Evolutionary conservation across 1,140 invertebrate species (phyloP).

Genomic region (Diabrotica virgifera): DNA sequence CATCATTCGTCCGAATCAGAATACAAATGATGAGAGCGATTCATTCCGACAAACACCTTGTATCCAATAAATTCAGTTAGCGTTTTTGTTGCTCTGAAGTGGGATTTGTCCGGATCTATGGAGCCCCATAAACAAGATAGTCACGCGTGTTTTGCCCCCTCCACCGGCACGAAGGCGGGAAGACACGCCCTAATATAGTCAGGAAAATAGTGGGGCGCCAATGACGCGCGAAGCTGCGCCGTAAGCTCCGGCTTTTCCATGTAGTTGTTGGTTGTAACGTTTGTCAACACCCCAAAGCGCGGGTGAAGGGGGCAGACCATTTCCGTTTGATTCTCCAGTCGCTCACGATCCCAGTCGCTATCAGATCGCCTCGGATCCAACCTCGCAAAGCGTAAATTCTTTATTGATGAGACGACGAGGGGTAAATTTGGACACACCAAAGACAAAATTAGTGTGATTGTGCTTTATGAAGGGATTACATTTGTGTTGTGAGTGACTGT

Average conservation of each 20-base stretch:
- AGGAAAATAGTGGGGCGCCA: slow-evolving; percentile 35
- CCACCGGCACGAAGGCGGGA: slow-evolving; percentile 22
- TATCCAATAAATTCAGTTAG: slow-evolving; percentile 52
- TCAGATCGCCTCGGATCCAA: slow-evolving; percentile 39
- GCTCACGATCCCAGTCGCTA: slow-evolving; percentile 39
- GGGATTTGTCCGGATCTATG: slow-evolving; percentile 49
- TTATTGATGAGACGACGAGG: slow-evolving; percentile 43
- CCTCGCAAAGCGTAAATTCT: slow-evolving; percentile 38
- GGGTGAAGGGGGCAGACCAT: slow-evolving; percentile 29
- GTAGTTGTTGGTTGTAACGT: slow-evolving; percentile 38
- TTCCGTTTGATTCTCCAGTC: slow-evolving; percentile 28
- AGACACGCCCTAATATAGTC: slow-evolving; percentile 17
- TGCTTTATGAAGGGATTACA: slow-evolving; percentile 27
- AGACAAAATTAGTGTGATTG: slow-evolving; percentile 34
- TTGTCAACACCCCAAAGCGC: slow-evolving; percentile 35
- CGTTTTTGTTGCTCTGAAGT: slow-evolving; percentile 46
- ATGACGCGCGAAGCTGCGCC: slow-evolving; percentile 21
- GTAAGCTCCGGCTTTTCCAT: slow-evolving; percentile 38
- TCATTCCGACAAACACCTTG: slow-evolving; percentile 51
- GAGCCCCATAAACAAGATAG: slow-evolving; percentile 49
- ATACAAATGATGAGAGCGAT: slow-evolving; percentile 50
- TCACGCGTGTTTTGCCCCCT: slow-evolving; percentile 39
- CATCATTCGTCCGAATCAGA: slow-evolving; percentile 48
- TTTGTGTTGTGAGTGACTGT: slow-evolving; percentile 33
- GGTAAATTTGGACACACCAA: slow-evolving; percentile 34